Evolutionary conservation across 2,888 invertebrate species (phyloP).

Genomic region (Spilarctia lutea): DNA sequence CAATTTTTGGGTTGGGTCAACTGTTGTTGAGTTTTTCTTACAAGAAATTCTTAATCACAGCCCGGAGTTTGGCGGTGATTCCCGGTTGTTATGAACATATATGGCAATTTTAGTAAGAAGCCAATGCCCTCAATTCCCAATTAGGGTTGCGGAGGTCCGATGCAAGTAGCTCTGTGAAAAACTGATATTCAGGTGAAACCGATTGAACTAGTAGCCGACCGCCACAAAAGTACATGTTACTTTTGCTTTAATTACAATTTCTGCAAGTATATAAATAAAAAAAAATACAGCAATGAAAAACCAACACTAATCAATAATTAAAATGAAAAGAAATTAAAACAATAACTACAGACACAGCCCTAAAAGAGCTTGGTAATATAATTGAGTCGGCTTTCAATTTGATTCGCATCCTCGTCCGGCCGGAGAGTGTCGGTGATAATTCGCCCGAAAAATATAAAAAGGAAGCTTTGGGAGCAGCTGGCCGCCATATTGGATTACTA

Average conservation of each 20-base stretch:
- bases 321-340: slow-evolving; percentile 13
- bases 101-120: too few relatives aligned
- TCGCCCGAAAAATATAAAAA: slow-evolving; percentile 86
- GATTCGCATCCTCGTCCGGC: slow-evolving; percentile 82
- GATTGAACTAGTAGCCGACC: too few relatives aligned
- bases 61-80: too few relatives aligned
- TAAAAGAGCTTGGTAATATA: slow-evolving; percentile 77
- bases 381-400: slow-evolving; percentile 86
- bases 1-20: too few relatives aligned
- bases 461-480: slow-evolving; percentile 74
- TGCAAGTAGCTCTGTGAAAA: too few relatives aligned
- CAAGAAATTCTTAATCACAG: too few relatives aligned
- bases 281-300: neutral
- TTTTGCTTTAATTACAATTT: neutral
- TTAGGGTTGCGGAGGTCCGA: too few relatives aligned
- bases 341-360: slow-evolving; percentile 61
- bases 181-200: too few relatives aligned
- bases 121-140: too few relatives aligned
- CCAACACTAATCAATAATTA: neutral
- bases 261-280: neutral
- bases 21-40: too few relatives aligned
- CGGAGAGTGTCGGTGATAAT: slow-evolving; percentile 84
- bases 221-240: too few relatives aligned
- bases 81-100: too few relatives aligned
- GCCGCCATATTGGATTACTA: slow-evolving; percentile 83